These are phyloP conservation scores for Carpatolechia fugitivella DNA, from an alignment of 2,888 invertebrate species.

Conservation along the genomic window DNA sequence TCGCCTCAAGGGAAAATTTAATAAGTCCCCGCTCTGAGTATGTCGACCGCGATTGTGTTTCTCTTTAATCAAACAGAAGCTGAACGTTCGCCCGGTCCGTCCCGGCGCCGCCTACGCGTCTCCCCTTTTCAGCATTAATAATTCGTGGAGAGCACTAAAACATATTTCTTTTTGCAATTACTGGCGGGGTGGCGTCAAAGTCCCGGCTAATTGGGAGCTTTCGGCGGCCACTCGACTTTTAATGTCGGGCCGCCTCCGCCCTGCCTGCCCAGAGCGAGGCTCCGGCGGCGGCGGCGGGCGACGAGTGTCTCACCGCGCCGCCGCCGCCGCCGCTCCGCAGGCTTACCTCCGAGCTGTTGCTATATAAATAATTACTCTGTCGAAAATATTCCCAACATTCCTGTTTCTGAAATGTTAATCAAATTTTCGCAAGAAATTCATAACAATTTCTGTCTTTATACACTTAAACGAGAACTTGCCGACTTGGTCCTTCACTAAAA, in stretches of 20 bases:
- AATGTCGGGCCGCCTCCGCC: conserved; percentile 43
- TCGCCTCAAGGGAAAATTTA: conserved; percentile 63
- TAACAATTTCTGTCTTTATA: conserved; percentile 14
- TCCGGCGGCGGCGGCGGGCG: conserved; percentile 20
- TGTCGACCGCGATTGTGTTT: conserved; percentile 58
- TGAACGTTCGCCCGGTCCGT: conserved; percentile 22
- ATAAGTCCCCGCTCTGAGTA: conserved; percentile 57
- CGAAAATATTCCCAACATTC: conserved; percentile 40
- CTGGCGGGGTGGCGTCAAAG: conserved; percentile 57
- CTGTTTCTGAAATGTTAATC: conserved; percentile 43
- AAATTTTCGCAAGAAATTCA: conserved; percentile 33
- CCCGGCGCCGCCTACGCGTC: conserved; percentile 17
- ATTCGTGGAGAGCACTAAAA: conserved; percentile 55
- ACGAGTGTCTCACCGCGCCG: conserved; percentile 23
- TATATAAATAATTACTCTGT: conserved; percentile 53
- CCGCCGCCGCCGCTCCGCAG: conserved; percentile 13
- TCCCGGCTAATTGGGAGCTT: conserved; percentile 73
- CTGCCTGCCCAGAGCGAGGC: conserved; percentile 20
- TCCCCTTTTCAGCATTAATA: conserved; percentile 49
- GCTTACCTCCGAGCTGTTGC: conserved; percentile 38
- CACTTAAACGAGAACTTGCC: conserved; percentile 5
- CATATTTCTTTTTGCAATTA: conserved; percentile 71
- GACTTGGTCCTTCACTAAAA: conserved; percentile 3
- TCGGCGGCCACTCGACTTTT: conserved; percentile 65
- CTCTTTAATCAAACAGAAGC: conserved; percentile 61